Evolutionary conservation across 2,888 invertebrate genomes (phyloP).

Genomic region (Melolontha melolontha): DNA sequence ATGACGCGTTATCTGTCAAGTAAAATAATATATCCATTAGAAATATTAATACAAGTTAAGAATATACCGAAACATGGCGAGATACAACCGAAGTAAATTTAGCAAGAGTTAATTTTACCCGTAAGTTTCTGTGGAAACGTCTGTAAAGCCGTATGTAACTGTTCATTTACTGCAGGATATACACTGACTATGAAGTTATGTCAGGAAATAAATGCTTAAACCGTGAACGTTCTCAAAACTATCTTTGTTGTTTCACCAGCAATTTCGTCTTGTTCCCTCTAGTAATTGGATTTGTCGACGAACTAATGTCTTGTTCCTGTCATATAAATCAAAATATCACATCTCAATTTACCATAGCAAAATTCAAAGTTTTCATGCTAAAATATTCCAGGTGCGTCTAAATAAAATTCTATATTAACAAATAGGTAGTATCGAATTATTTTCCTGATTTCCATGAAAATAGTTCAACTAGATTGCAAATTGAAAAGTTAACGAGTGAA

Average conservation of each 20-base stretch:
- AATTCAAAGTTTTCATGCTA: constrained; percentile 15
- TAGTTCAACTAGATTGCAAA: too few relatives aligned
- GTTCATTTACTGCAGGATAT: constrained; percentile 5
- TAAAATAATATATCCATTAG: too few relatives aligned
- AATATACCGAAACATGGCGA: too few relatives aligned
- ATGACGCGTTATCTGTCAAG: too few relatives aligned
- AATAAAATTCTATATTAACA: too few relatives aligned
- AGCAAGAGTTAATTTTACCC: constrained; percentile 7
- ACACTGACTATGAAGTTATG: constrained; percentile 7
- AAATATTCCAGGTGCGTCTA: too few relatives aligned
- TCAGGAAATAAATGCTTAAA: constrained; percentile 16
- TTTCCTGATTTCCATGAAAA: too few relatives aligned
- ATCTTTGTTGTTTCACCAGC: constrained; percentile 30
- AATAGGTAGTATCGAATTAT: too few relatives aligned
- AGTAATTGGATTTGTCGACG: constrained; percentile 28
- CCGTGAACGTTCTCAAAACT: constrained; percentile 29
- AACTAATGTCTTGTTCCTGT: constrained; percentile 31
- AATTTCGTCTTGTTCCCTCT: constrained; percentile 16
- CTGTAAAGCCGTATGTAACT: too few relatives aligned
- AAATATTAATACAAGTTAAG: too few relatives aligned
- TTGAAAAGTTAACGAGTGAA: too few relatives aligned
- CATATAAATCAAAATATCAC: constrained; percentile 28
- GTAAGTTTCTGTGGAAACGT: too few relatives aligned
- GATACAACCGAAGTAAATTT: background rate
- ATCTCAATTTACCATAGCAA: background rate